A percentile compares a stretch with the other conserved stretches of the same genome.
Evolutionary conservation across 2,888 invertebrate species (phyloP).

Genomic region (Hybos culiciformis): DNA sequence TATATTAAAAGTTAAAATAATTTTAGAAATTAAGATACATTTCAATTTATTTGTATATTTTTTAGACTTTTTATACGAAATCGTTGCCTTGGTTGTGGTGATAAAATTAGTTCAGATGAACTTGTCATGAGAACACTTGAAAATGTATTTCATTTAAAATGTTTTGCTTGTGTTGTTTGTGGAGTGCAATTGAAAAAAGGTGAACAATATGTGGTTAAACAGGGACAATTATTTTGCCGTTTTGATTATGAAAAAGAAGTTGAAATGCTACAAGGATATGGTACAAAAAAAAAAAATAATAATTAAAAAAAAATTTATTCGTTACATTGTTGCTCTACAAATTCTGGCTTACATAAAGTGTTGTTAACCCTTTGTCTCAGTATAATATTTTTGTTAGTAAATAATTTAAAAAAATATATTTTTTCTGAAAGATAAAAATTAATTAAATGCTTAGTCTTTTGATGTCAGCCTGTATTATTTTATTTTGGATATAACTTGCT

Average conservation of each 20-base stretch:
- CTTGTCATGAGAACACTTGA: conserved; percentile 64
- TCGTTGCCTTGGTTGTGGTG: conserved; percentile 56
- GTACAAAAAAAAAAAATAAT: conserved; percentile 18
- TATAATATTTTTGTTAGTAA: too few species aligned
- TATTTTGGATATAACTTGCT: too few species aligned
- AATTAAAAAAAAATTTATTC: conserved; percentile 3
- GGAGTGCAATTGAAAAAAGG: conserved; percentile 62
- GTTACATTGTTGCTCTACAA: neutral
- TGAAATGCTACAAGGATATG: conserved; percentile 52
- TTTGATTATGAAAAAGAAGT: conserved; percentile 70
- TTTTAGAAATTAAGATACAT: too few species aligned
- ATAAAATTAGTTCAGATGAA: conserved; percentile 58
- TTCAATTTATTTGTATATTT: too few species aligned
- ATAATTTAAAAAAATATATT: too few species aligned
- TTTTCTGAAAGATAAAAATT: too few species aligned
- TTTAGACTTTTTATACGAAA: conserved; percentile 58
- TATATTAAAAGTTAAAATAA: too few species aligned
- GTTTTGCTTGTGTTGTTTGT: conserved; percentile 68
- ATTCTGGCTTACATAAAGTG: too few species aligned
- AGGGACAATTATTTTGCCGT: conserved; percentile 63
- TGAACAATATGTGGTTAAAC: conserved; percentile 67
- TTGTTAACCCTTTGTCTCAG: too few species aligned
- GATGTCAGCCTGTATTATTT: too few species aligned
- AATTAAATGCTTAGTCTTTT: too few species aligned
- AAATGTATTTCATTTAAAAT: conserved; percentile 63